Percentiles rank a stretch among this genome's conserved stretches.
phyloP scores from a whole-genome alignment of 2,113 vertebrate genomes.

The Sorex fumeus region DNA sequence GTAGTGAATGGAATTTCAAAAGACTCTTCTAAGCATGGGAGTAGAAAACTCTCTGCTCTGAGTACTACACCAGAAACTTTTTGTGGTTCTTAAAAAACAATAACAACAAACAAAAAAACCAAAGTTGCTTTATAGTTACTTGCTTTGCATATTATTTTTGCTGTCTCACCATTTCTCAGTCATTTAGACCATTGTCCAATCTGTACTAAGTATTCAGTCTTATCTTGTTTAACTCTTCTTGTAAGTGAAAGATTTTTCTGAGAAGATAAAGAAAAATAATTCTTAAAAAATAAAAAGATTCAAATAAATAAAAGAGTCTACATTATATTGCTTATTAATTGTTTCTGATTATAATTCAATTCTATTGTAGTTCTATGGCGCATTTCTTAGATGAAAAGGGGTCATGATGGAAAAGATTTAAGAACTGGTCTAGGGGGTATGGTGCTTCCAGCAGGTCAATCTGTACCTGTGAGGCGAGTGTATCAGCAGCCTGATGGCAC shows the following conservation, averaged over 20 bases:
- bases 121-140: not conserved
- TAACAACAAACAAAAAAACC: not conserved
- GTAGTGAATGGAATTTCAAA: not conserved
- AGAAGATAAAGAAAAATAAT: conserved; percentile 50
- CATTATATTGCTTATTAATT: conserved; percentile 29
- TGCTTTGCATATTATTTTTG: not conserved
- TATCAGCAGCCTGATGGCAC: too few species aligned
- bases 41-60: not conserved
- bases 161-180: conserved; percentile 37
- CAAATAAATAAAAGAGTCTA: not conserved
- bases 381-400: too few species aligned
- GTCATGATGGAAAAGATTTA: too few species aligned
- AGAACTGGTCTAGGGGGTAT: too few species aligned
- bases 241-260: not conserved
- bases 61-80: conserved; percentile 7
- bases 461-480: too few species aligned
- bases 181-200: not conserved
- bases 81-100: not conserved
- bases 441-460: too few species aligned
- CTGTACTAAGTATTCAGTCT: conserved; percentile 3
- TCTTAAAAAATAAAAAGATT: conserved; percentile 35
- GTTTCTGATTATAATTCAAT: conserved; percentile 62
- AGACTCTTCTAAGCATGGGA: not conserved
- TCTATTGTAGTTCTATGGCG: conserved; percentile 3
- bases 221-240: not conserved